A percentile compares a stretch with the other conserved stretches of the same genome.
Evolutionary conservation across 2,797 vertebrate species (phyloP).

Genomic region (Triplophysa yarkandensis): DNA sequence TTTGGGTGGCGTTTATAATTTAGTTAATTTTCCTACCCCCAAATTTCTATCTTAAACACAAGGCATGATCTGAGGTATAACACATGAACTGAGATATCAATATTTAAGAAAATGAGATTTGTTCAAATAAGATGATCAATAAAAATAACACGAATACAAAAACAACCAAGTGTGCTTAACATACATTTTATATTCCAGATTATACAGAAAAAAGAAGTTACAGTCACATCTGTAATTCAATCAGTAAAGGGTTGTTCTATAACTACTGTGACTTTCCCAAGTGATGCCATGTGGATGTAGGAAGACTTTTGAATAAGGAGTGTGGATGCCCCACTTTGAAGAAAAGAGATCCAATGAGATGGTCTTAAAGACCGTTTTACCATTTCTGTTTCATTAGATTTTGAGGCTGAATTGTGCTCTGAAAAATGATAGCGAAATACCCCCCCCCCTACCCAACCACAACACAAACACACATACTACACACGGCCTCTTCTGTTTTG

Average conservation of each 20-base stretch:
- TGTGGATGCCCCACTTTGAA: slow-evolving; percentile 69
- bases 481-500: slow-evolving; percentile 54
- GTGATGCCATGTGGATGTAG: slow-evolving; percentile 61
- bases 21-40: too few species aligned
- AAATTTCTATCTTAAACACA: too few species aligned
- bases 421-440: slow-evolving; percentile 63
- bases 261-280: slow-evolving; percentile 51
- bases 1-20: background rate
- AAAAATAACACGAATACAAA: background rate
- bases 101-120: background rate
- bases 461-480: slow-evolving; percentile 63
- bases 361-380: slow-evolving; percentile 64
- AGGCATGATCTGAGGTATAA: background rate
- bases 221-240: slow-evolving; percentile 51
- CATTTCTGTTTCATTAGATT: slow-evolving; percentile 75
- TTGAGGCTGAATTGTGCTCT: slow-evolving; percentile 70
- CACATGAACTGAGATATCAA: background rate
- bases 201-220: slow-evolving; percentile 50
- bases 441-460: slow-evolving; percentile 55
- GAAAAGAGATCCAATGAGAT: slow-evolving; percentile 71
- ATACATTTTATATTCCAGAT: slow-evolving; percentile 29
- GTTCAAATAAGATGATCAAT: background rate
- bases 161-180: background rate
- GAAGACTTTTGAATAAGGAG: slow-evolving; percentile 67
- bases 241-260: slow-evolving; percentile 56